Conservation (phyloP, 2,113 vertebrate genomes). For the Sceloporus undulatus region DNA sequence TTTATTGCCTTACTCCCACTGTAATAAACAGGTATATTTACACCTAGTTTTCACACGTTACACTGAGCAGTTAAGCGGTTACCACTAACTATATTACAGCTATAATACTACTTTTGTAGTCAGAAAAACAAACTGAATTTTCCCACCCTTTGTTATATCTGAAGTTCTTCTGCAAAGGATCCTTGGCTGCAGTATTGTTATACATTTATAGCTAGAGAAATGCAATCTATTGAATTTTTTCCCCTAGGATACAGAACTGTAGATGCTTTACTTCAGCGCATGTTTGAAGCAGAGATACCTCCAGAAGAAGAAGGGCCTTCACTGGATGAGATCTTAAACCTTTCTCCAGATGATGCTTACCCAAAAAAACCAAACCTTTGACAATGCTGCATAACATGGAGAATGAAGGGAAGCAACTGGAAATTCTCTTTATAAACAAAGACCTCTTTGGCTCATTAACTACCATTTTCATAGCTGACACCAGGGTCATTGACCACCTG, state of each 20-base stretch:
- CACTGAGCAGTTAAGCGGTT: background rate
- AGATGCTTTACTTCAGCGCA: slow-evolving; percentile 90
- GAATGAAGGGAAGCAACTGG: fast-evolving
- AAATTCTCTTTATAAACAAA: background rate
- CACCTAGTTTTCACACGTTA: background rate
- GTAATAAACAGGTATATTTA: background rate
- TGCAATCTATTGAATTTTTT: background rate
- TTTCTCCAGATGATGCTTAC: slow-evolving; percentile 59
- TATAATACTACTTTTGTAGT: background rate
- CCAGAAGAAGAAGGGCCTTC: slow-evolving; percentile 81
- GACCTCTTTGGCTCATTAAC: background rate
- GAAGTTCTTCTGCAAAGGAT: too few species aligned
- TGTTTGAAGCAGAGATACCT: slow-evolving; percentile 92
- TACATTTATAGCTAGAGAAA: background rate
- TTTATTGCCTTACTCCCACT: too few species aligned
- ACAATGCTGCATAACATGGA: slow-evolving; percentile 5
- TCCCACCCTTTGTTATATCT: background rate
- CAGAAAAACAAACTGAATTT: background rate
- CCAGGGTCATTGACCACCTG: background rate
- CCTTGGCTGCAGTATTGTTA: background rate
- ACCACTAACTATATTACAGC: background rate
- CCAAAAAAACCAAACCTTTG: slow-evolving; percentile 76
- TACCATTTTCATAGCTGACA: background rate
- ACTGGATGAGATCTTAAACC: slow-evolving; percentile 78
- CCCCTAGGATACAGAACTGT: slow-evolving; percentile 88